Evolutionary conservation across 2,888 invertebrate genomes (phyloP), one percentile per base, ranked within the genome.

Genomic region (Andrena minutula): DNA sequence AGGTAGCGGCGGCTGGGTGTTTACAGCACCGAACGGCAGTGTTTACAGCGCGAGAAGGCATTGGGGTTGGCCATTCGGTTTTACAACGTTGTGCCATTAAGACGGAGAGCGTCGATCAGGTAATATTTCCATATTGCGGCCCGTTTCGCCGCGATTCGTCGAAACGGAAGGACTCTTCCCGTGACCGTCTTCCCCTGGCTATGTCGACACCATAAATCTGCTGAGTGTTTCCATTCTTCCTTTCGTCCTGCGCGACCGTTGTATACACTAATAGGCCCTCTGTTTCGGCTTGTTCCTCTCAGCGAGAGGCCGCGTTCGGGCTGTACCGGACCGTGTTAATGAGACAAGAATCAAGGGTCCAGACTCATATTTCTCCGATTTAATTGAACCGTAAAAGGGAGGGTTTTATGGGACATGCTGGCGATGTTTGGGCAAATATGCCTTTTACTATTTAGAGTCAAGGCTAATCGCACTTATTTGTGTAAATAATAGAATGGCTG

Each of bases 11-110:
- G 16, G 20, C 32, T 61, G 26, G 56, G 53, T 68, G 65, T 84
- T 84, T 84, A 74, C 76, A 53, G 30, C 84, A 20, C 26, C 8
- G 20, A 12, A 70, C 64, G 61, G 61, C 26, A 77, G 41, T 63
- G 73, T 84, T 79, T 83, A 76, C 61, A 73, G 26, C 47, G 7
- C 28, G 20, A 20, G 35, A 53, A 74, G 63, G 10, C 32, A 63
- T 63, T 66, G 12, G 41, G n/a, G 0, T 26, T 16, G 28, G 2
- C 35, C 58, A 51, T 80, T 73, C 26, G 6, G n/a, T 82, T 83
- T 82, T 82, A 82, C 78, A 82, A 60, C 82, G 30, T 5, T 20
- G 10, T 47, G 10, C 71, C 53, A 78, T 78, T 78, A 82, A 72
- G 41, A 10, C 7, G 8, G 2, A 51, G 49, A 41, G 28, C 5